phyloP scores from a whole-genome alignment of 2,888 invertebrate species.

The Tetheella fluctuosa region DNA sequence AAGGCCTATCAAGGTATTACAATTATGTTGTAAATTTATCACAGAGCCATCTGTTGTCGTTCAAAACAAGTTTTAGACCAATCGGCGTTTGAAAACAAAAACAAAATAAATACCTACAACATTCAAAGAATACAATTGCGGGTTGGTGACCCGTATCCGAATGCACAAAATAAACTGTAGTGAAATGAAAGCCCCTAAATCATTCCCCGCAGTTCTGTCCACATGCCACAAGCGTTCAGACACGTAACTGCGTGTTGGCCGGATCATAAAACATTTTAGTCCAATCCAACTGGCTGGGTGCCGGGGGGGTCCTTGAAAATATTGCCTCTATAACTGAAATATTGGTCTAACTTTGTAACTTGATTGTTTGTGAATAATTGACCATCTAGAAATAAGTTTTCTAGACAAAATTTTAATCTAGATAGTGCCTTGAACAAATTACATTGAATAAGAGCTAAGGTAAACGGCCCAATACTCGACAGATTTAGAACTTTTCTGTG shows the following conservation, averaged over 20 bases:
- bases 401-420: neutral
- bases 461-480: too few relatives aligned
- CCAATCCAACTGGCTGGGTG: conserved; percentile 38
- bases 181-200: conserved; percentile 74
- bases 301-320: conserved; percentile 35
- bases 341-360: conserved; percentile 27
- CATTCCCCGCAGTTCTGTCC: conserved; percentile 68
- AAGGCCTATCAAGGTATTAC: too few relatives aligned
- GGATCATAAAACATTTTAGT: conserved; percentile 67
- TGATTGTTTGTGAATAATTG: neutral
- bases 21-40: conserved; percentile 1
- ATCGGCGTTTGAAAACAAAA: neutral
- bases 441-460: neutral
- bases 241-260: conserved; percentile 58
- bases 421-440: neutral
- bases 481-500: too few relatives aligned
- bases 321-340: conserved; percentile 39
- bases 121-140: conserved; percentile 19
- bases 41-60: conserved; percentile 5
- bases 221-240: conserved; percentile 65
- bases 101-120: neutral
- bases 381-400: neutral
- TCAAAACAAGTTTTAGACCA: neutral
- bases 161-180: conserved; percentile 59
- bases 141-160: conserved; percentile 29